These are phyloP conservation scores for Microcaecilia unicolor DNA, from an alignment of 2,797 vertebrate species.

Conservation along the genomic window DNA sequence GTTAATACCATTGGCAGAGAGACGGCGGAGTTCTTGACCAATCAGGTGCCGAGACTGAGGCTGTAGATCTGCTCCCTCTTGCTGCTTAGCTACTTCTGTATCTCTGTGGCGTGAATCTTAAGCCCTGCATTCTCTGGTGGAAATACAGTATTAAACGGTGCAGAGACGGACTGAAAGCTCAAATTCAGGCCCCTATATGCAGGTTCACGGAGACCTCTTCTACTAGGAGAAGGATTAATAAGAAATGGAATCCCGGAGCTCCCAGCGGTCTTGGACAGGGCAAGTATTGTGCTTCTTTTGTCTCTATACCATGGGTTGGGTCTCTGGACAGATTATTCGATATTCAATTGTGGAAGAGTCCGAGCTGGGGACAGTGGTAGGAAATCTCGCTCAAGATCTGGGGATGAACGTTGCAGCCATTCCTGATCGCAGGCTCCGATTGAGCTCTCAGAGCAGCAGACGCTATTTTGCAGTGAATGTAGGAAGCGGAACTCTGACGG, in stretches of 20 bases:
- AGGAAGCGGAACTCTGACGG: conserved; percentile 67
- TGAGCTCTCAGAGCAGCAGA: conserved; percentile 65
- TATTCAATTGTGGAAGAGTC: conserved; percentile 85
- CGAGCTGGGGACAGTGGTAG: conserved; percentile 75
- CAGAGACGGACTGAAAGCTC: no score
- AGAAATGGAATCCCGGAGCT: conserved; percentile 44
- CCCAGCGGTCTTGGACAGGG: conserved; percentile 69
- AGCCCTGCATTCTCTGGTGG: conserved; percentile 44
- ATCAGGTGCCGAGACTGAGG: conserved; percentile 51
- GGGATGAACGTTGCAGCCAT: conserved; percentile 65
- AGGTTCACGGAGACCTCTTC: no score
- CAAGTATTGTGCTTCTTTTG: conserved; percentile 75
- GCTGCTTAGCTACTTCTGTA: no score
- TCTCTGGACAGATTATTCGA: conserved; percentile 71
- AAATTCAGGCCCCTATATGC: conserved; percentile 8
- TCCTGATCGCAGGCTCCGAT: conserved; percentile 59
- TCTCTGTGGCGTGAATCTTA: conserved; percentile 55
- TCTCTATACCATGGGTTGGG: conserved; percentile 64
- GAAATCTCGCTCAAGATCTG: conserved; percentile 81
- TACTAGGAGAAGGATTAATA: conserved; percentile 21
- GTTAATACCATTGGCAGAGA: conserved; percentile 39
- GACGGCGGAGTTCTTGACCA: conserved; percentile 57
- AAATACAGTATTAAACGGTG: no score
- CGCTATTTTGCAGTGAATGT: conserved; percentile 78
- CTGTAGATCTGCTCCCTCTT: conserved; percentile 57